Conservation (phyloP, 2,797 vertebrate genomes). For the Erethizon dorsatum region DNA sequence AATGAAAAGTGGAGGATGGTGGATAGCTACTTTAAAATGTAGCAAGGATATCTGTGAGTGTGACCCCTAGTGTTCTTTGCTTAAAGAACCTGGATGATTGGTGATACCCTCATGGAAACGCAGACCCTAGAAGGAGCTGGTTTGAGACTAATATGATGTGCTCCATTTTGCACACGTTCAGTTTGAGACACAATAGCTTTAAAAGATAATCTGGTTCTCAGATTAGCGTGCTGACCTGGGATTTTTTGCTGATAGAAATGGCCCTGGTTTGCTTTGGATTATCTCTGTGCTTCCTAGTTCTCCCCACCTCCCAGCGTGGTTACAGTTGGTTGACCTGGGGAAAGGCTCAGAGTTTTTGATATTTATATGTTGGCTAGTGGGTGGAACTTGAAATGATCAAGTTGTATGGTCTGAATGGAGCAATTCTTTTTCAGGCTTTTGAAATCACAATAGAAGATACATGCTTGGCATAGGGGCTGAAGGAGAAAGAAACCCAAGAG, state of each 20-base stretch:
- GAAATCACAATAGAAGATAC: constrained; percentile 38
- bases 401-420: not conserved
- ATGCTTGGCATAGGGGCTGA: not conserved
- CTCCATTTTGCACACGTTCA: constrained; percentile 28
- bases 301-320: not conserved
- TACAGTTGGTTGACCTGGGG: constrained; percentile 38
- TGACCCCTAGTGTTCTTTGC: not conserved
- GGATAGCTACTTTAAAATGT: not conserved
- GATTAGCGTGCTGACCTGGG: constrained; percentile 35
- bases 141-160: constrained; percentile 12
- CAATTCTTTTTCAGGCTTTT: constrained; percentile 45
- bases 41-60: constrained; percentile 24
- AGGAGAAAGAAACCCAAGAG: constrained; percentile 20
- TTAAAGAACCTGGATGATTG: not conserved
- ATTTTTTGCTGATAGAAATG: constrained; percentile 8
- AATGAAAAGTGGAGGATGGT: constrained; percentile 21
- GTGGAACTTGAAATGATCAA: constrained; percentile 30
- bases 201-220: not conserved
- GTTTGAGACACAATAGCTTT: constrained; percentile 42
- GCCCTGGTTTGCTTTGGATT: not conserved
- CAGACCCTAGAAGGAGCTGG: not conserved
- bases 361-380: not conserved
- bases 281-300: constrained; percentile 10
- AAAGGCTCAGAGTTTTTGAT: constrained; percentile 35
- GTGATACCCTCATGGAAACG: not conserved